Base-by-base conservation (phyloP, 2,888 invertebrate genomes). In the Diachrysia chrysitis region DNA sequence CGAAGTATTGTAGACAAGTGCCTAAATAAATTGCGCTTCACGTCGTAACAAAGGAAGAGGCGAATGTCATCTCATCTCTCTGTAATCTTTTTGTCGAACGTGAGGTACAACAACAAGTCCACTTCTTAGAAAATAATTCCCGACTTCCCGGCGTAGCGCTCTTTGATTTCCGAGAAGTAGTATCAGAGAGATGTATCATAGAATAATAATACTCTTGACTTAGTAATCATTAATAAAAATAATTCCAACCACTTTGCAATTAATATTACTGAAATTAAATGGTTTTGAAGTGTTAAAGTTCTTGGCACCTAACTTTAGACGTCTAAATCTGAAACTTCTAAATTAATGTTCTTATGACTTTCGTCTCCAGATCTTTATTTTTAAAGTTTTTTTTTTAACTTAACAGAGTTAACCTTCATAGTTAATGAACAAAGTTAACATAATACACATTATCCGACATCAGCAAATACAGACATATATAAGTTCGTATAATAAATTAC, bases 51-150 rank as follows among this genome's bases (percentile, higher is more conserved):
- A 66, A 69, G 75, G 67, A 66, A 59, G 56, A 67, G 70, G 69
- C 62, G 78, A 83, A 80, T 83, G 83, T 79, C 81, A 78, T 78
- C 77, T 68, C 69, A 70, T 79, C 72, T 78, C 67, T 73, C 32
- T 68, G 74, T 83, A 76, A 81, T 85, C 81, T 83, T 85, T 89
- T 86, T 88, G 86, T 86, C 69, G 67, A 82, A 85, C 84, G 83
- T 84, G 85, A 88, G 84, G 77, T 84, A 86, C 83, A 83, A 85
- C 85, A 87, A 87, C 86, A 85, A 83, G 74, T 73, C 64, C 66
- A 73, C 72, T 93, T 92, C 93, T 84, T 71, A 87, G 92, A 92
- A 92, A 80, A 84, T 75, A 80, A 82, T 81, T 86, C 84, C 83
- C 77, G 82, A 76, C 87, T 89, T 89, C 87, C 87, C 86, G 87